Percentiles rank a stretch among this genome's conserved stretches.
Conservation (phyloP, 2,113 vertebrate genomes). For the Axis porcinus region DNA sequence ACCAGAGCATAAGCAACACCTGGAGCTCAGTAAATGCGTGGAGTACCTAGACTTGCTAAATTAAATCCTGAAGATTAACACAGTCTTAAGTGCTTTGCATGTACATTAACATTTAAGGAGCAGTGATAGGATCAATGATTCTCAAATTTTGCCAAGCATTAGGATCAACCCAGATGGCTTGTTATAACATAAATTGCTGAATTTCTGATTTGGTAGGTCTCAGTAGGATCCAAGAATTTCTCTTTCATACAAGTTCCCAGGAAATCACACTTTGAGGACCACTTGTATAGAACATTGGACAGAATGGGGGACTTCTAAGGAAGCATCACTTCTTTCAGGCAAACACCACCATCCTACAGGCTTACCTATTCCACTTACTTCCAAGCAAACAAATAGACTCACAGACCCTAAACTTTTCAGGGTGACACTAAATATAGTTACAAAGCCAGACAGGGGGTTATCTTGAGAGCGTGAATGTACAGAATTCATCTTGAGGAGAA, state of each 20-base stretch:
- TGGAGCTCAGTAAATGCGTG: not conserved
- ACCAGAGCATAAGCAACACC: not conserved
- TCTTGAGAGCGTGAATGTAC: not conserved
- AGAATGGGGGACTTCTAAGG: not conserved
- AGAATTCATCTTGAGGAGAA: not conserved
- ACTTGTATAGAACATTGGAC: not conserved
- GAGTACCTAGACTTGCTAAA: not conserved
- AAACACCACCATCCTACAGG: not conserved
- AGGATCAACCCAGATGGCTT: not conserved
- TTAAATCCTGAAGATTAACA: not conserved
- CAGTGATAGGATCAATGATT: not conserved
- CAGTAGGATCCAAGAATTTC: not conserved
- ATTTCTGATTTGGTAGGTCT: not conserved
- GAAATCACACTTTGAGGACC: not conserved
- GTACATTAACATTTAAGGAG: not conserved
- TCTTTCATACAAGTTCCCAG: not conserved
- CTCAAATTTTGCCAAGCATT: not conserved
- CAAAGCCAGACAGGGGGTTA: not conserved
- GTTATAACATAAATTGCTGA: not conserved
- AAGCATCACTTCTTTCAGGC: not conserved
- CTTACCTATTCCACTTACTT: not conserved
- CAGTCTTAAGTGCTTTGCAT: not conserved
- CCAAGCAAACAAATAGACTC: not conserved
- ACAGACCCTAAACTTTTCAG: not conserved
- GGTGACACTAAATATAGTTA: not conserved